Base-by-base conservation (phyloP, 2,113 vertebrate genomes). In the Cryptotis parvus region DNA sequence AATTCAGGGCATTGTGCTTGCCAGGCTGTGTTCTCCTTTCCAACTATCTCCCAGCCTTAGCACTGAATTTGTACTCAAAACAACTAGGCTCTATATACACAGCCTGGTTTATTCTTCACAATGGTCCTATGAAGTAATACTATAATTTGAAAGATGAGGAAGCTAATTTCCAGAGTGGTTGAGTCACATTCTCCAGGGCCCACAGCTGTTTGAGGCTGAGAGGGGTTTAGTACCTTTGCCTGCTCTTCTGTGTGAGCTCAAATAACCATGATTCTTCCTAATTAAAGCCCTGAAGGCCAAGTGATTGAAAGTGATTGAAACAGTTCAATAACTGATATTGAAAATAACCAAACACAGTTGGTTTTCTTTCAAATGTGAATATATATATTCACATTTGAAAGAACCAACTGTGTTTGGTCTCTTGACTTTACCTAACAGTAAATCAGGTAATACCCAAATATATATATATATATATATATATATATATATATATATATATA, bases 61-160 rank as follows among this genome's bases (percentile, higher is more conserved):
- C 49, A 52, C 29, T 69, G 87, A n/a, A 41, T 26, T 20, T 45
- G 5, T 65, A 49, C 31, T 33, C n/a, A n/a, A 84, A 87, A 90
- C 49, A 73, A 65, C 69, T 77, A 76, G 20, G 33, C 65, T 76
- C 85, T 73, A 49, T 29, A 12, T 52, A 31, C 9, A 16, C 55
- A 6, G 29, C 20, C 58, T 27, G 75, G 65, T 52, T 78, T 73
- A 65, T 91, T 79, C 69, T 41, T 80, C 26, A 37, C 15, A 55
- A 45, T 12, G 68, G 27, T 45, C 27, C 20, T 84, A 9, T 76
- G 45, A 45, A 49, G 11, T 35, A 5, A 49, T 83, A 14, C 22
- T 84, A n/a, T 49, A 74, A 80, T 82, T 76, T 69, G 79, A 45
- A 87, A 90, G 29, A 68, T 45, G 81, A 87, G 31, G n/a, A 93